Evolutionary conservation across 2,797 vertebrate genomes (phyloP), one percentile per base, ranked within the genome.

Genomic region (Geotrypetes seraphini): DNA sequence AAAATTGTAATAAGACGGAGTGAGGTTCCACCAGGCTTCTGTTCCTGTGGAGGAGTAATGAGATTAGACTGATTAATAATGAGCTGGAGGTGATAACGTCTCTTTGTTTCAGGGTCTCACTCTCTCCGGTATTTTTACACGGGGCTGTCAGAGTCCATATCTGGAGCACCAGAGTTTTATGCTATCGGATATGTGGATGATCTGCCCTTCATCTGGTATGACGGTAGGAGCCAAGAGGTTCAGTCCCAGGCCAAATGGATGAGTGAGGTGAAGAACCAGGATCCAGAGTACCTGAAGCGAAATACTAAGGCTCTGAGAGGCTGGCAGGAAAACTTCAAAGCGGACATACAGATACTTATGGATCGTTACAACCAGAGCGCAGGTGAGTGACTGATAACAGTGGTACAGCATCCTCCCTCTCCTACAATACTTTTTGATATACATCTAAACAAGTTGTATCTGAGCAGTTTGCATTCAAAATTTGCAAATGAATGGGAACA

Each of bases 301-400:
- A 16, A 55, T 19, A 46, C 34, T 14, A 25, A 28, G 47, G 32
- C 22, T 11, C n/a, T 19, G 2, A 13, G 11, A 20, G 6, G 10
- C 19, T 26, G 25, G 16, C 36, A 36, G 10, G 16, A 26, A 3
- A 7, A 21, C 12, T 39, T 47, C 12, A 18, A 43, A 31, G 33
- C 15, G 21, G 18, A 28, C 10, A 11, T 28, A n/a, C 22, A 17
- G 39, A 32, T 3, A 0, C 5, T 7, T 17, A 33, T 30, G 38
- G 22, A 28, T 8, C 31, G 28, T 14, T 19, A 43, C 42, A 58
- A 53, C 30, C 50, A 34, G 4, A 58, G 35, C 4, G 7, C 7
- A 1, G 25, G 44, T 45, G 3, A 1, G 22, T 24, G 10, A n/a
- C n/a, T n/a, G n/a, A n/a, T n/a, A n/a, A n/a, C n/a, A n/a, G n/a